Conservation (phyloP, 2,888 invertebrate genomes). For the Thymelicus lineola region DNA sequence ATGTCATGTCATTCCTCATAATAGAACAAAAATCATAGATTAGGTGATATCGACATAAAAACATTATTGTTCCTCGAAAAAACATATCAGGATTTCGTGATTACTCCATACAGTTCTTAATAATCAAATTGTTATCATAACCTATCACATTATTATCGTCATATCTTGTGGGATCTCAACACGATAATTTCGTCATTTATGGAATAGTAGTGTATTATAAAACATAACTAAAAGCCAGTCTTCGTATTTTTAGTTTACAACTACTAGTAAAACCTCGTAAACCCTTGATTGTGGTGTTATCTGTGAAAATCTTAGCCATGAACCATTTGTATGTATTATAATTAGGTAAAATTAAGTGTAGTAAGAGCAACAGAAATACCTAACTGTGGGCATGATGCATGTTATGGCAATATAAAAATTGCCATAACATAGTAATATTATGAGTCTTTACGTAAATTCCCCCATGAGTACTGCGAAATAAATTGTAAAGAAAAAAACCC, state of each 20-base stretch:
- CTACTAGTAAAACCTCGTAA: too few species aligned
- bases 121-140: conserved; percentile 2
- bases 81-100: neutral
- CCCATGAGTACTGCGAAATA: conserved; percentile 52
- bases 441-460: conserved; percentile 23
- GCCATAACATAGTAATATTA: conserved; percentile 10
- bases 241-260: too few species aligned
- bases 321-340: too few species aligned
- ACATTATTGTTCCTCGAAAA: neutral
- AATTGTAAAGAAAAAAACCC: conserved; percentile 61
- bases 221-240: too few species aligned
- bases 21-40: too few species aligned
- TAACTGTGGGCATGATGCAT: conserved; percentile 47
- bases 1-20: too few species aligned
- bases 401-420: conserved; percentile 30
- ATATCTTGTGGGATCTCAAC: neutral
- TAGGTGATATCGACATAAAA: too few species aligned
- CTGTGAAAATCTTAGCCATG: too few species aligned
- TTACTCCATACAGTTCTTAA: neutral
- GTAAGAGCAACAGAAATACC: conserved; percentile 40
- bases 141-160: neutral
- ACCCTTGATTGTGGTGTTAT: too few species aligned
- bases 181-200: neutral
- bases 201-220: neutral
- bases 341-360: too few species aligned